These are phyloP conservation scores for Melanerpes aurifrons DNA, from an alignment of 2,113 vertebrate genomes.

Conservation along the genomic window DNA sequence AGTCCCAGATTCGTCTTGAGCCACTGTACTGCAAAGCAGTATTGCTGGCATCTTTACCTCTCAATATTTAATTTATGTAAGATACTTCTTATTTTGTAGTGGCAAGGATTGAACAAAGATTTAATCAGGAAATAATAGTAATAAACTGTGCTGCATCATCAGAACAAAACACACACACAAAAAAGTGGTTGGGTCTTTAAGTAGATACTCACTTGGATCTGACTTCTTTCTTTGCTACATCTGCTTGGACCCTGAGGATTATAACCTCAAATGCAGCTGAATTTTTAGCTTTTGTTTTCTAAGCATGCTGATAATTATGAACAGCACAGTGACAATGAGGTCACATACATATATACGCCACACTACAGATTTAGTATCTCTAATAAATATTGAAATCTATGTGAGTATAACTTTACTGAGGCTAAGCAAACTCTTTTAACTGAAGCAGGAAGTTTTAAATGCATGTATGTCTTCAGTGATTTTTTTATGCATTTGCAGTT, in stretches of 20 bases:
- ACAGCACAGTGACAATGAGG: constrained; percentile 20
- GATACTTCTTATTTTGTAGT: not conserved
- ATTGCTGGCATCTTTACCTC: not conserved
- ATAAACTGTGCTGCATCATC: not conserved
- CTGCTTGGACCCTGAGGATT: constrained; percentile 35
- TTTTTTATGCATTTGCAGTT: constrained; percentile 57
- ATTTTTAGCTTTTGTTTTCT: constrained; percentile 13
- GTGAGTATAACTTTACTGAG: not conserved
- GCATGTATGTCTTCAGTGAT: not conserved
- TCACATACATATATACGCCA: not conserved
- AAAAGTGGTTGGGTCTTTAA: not conserved
- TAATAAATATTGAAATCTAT: constrained; percentile 22
- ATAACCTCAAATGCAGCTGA: constrained; percentile 18
- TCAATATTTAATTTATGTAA: not conserved
- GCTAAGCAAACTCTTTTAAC: constrained; percentile 22
- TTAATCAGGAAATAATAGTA: not conserved
- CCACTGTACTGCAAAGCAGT: not conserved
- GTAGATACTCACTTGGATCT: not conserved
- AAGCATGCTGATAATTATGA: not conserved
- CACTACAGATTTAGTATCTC: not conserved
- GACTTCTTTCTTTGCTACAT: constrained; percentile 22
- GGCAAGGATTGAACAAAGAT: constrained; percentile 12
- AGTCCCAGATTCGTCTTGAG: not conserved
- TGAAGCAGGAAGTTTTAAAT: not conserved
- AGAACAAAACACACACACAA: not conserved